Percentiles rank a stretch among this genome's conserved stretches.
These are phyloP conservation scores for Mya arenaria DNA, from an alignment of 1,140 invertebrate genomes.

Conservation along the genomic window DNA sequence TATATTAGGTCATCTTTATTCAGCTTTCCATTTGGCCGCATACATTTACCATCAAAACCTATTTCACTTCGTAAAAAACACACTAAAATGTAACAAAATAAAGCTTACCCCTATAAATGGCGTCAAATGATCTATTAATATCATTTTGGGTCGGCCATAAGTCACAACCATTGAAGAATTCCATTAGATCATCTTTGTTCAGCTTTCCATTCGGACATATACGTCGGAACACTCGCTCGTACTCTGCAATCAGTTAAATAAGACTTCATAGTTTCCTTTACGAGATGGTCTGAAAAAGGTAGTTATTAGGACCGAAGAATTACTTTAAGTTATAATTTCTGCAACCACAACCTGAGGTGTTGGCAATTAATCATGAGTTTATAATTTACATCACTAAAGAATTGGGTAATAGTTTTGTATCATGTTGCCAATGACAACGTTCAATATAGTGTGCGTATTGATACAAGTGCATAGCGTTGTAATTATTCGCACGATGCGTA, in stretches of 20 bases:
- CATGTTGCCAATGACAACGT: too few species aligned
- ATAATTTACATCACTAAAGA: too few species aligned
- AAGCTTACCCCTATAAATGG: slow-evolving; percentile 68
- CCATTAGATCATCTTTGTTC: slow-evolving; percentile 58
- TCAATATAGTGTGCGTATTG: too few species aligned
- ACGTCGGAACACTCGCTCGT: slow-evolving; percentile 64
- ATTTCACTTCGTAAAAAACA: too few species aligned
- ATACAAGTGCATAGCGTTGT: too few species aligned
- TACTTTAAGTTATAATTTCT: neutral
- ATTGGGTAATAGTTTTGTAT: too few species aligned
- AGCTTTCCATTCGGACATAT: slow-evolving; percentile 58
- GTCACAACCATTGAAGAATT: slow-evolving; percentile 64
- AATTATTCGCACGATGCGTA: too few species aligned
- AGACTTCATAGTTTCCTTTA: neutral
- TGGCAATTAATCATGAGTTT: too few species aligned
- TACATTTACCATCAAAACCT: too few species aligned
- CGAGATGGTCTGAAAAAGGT: neutral
- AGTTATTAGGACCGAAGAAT: neutral
- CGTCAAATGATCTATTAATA: slow-evolving; percentile 64
- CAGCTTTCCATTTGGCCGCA: slow-evolving; percentile 57
- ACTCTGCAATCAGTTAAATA: slow-evolving; percentile 56
- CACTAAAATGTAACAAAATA: too few species aligned
- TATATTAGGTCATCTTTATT: slow-evolving; percentile 59
- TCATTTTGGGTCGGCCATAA: slow-evolving; percentile 69
- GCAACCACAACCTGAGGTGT: neutral